These are phyloP conservation scores for Pachliopta kotzebuea DNA, from an alignment of 2,888 invertebrate genomes.

Conservation along the genomic window DNA sequence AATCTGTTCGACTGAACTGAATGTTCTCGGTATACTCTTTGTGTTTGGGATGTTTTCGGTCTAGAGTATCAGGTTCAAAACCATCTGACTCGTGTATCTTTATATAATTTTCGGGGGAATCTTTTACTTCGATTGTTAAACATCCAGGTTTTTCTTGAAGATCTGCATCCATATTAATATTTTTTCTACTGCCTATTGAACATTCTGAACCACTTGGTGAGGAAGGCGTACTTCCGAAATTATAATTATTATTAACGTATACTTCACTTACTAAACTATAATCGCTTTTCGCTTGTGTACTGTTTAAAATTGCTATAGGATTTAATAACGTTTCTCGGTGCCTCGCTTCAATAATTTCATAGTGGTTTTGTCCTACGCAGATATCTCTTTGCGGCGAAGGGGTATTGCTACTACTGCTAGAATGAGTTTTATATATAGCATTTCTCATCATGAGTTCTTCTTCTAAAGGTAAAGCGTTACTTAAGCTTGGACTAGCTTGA, in stretches of 20 bases:
- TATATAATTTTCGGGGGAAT: slow-evolving; percentile 88
- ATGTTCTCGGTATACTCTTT: slow-evolving; percentile 52
- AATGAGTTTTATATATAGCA: slow-evolving; percentile 84
- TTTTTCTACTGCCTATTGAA: slow-evolving; percentile 80
- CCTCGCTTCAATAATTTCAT: slow-evolving; percentile 62
- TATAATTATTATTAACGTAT: slow-evolving; percentile 88
- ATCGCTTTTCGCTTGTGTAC: slow-evolving; percentile 62
- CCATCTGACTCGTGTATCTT: slow-evolving; percentile 89
- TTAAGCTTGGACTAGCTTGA: slow-evolving; percentile 87
- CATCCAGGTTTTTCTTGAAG: slow-evolving; percentile 86
- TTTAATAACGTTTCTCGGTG: slow-evolving; percentile 48
- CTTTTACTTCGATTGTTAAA: slow-evolving; percentile 91
- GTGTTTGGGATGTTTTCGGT: slow-evolving; percentile 84
- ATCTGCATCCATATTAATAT: slow-evolving; percentile 75
- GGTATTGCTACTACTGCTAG: slow-evolving; percentile 78
- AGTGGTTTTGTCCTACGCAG: slow-evolving; percentile 58
- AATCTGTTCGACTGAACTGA: slow-evolving; percentile 60
- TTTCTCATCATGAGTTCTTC: slow-evolving; percentile 91
- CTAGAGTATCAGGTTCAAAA: slow-evolving; percentile 92
- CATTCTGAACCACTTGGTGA: slow-evolving; percentile 81
- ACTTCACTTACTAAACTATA: slow-evolving; percentile 89
- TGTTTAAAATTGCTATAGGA: slow-evolving; percentile 18
- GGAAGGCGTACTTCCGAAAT: slow-evolving; percentile 81
- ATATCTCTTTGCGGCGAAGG: slow-evolving; percentile 66
- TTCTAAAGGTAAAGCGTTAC: slow-evolving; percentile 87